Evolutionary conservation across 2,888 invertebrate genomes (phyloP).

Genomic region (Adelphocoris suturalis): DNA sequence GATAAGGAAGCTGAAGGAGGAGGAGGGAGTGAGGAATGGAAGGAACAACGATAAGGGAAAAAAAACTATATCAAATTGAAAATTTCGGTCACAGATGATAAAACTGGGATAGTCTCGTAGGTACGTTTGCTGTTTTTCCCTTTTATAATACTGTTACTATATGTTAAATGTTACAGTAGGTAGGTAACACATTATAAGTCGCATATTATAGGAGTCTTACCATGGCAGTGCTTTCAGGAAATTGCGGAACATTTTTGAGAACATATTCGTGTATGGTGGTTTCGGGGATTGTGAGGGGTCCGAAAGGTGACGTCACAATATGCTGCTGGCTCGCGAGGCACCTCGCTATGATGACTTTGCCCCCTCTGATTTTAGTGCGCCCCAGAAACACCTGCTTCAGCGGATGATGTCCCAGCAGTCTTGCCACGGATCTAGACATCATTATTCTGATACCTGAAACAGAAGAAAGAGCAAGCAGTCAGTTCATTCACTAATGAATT

Average conservation of each 20-base stretch:
- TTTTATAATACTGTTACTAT: no score
- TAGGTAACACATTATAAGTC: no score
- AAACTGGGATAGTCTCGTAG: no score
- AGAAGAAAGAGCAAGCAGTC: no score
- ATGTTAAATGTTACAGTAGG: no score
- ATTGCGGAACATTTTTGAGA: conserved; percentile 81
- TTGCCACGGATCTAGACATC: conserved; percentile 58
- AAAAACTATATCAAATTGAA: no score
- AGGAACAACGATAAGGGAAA: no score
- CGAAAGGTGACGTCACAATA: conserved; percentile 82
- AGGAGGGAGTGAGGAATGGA: no score
- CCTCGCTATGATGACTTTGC: conserved; percentile 57
- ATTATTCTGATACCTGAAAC: conserved; percentile 32
- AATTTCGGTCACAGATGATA: no score
- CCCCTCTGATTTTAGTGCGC: conserved; percentile 23
- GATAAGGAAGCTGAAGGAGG: no score
- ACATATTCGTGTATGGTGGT: conserved; percentile 82
- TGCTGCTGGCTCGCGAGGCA: conserved; percentile 57
- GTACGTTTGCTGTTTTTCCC: no score
- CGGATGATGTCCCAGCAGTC: conserved; percentile 46
- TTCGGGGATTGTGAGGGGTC: conserved; percentile 78
- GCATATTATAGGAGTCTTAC: no score
- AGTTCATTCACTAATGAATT: not conserved
- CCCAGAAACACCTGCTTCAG: conserved; percentile 59
- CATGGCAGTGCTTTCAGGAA: conserved; percentile 83